Conservation (phyloP, 2,888 invertebrate species). For the Machimus atricapillus region DNA sequence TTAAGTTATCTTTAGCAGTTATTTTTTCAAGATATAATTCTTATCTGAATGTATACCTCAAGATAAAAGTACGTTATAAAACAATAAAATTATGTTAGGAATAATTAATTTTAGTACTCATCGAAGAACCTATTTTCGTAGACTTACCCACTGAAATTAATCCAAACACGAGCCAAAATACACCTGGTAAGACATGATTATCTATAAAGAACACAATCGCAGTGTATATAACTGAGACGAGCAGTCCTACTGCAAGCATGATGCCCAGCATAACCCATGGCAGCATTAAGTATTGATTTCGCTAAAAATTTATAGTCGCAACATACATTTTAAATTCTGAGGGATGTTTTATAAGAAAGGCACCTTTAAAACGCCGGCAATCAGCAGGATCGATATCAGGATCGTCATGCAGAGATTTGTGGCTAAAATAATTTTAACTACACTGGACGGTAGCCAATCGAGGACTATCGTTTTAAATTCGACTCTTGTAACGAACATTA, state of each 20-base stretch:
- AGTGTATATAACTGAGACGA: constrained; percentile 82
- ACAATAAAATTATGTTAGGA: not conserved
- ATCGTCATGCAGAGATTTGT: constrained; percentile 85
- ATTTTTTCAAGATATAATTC: not conserved
- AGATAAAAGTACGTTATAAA: not conserved
- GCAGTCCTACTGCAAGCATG: constrained; percentile 77
- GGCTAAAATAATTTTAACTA: constrained; percentile 78
- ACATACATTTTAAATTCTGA: not conserved
- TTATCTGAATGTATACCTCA: not conserved
- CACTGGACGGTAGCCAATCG: constrained; percentile 72
- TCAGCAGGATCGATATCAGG: constrained; percentile 77
- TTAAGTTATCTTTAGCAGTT: not conserved
- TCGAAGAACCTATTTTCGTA: not conserved
- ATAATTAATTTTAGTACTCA: not conserved
- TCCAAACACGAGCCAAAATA: constrained; percentile 70
- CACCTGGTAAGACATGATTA: constrained; percentile 66
- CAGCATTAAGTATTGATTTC: constrained; percentile 81
- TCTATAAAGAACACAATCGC: constrained; percentile 77
- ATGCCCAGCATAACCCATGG: constrained; percentile 85
- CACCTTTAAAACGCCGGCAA: constrained; percentile 79
- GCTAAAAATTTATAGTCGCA: constrained; percentile 63
- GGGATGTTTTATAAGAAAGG: constrained; percentile 48
- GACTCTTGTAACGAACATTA: constrained; percentile 67
- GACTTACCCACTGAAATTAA: constrained; percentile 69
- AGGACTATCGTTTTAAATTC: constrained; percentile 81